Evolutionary conservation across 2,888 invertebrate species (phyloP).

Genomic region (Anodontia alba): DNA sequence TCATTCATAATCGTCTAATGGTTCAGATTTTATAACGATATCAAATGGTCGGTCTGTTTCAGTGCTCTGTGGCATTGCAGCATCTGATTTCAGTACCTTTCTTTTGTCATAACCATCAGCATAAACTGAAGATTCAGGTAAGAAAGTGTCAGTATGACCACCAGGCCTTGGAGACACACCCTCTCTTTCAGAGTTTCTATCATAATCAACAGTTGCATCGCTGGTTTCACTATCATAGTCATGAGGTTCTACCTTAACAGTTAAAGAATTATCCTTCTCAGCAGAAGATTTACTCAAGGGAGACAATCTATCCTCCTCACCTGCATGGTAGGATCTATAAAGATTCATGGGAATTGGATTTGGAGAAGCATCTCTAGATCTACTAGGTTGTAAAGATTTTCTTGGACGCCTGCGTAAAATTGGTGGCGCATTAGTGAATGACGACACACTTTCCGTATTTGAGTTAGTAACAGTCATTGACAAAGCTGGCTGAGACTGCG

Average conservation of each 20-base stretch:
- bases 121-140: background rate
- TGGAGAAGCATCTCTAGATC: conserved; percentile 4
- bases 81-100: conserved; percentile 30
- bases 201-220: conserved; percentile 23
- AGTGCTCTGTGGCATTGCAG: conserved; percentile 20
- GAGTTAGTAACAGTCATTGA: background rate
- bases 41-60: conserved; percentile 38
- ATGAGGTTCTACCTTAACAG: conserved; percentile 34
- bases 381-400: background rate
- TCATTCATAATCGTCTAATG: no score
- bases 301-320: background rate
- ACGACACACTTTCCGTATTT: background rate
- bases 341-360: conserved; percentile 40
- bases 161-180: background rate
- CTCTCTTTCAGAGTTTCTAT: background rate
- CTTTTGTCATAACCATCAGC: background rate
- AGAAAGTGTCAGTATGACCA: background rate
- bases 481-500: no score
- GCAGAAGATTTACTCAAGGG: background rate
- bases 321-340: conserved; percentile 17
- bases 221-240: conserved; percentile 25
- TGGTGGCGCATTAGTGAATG: background rate
- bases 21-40: conserved; percentile 48
- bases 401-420: background rate
- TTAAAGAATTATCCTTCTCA: background rate